A percentile compares a stretch with the other conserved stretches of the same genome.
Conservation (phyloP, 2,113 vertebrate species). For the Pseudorectes ferrugineus region DNA sequence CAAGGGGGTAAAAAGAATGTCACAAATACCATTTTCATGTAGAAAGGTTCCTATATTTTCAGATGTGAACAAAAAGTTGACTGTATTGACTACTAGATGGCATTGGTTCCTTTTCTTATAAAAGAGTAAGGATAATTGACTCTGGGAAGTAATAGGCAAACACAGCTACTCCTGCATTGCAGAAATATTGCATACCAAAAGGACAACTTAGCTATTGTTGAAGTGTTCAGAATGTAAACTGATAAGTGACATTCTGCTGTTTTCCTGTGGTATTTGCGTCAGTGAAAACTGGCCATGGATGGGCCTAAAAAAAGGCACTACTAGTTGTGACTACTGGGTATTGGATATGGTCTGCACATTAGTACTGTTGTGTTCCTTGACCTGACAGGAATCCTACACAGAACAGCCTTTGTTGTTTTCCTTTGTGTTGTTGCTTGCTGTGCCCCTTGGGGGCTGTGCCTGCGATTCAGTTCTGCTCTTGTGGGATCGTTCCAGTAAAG, state of each 20-base stretch:
- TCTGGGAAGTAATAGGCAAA: neutral
- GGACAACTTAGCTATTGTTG: neutral
- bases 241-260: neutral
- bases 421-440: neutral
- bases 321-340: rapidly evolving
- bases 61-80: neutral
- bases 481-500: neutral
- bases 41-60: neutral
- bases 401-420: neutral
- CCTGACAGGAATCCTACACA: neutral
- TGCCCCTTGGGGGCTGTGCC: neutral
- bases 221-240: neutral
- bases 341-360: neutral
- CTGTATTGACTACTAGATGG: neutral
- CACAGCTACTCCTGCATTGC: neutral
- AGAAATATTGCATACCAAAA: neutral
- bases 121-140: neutral
- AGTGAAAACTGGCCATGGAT: neutral
- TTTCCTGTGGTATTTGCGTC: neutral
- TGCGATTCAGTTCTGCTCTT: rapidly evolving
- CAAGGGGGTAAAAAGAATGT: neutral
- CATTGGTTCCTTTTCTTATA: neutral
- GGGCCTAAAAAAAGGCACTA: neutral
- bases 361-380: neutral
- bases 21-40: neutral